A percentile compares a stretch with the other conserved stretches of the same genome.
These are phyloP conservation scores for Eupithecia dodoneata DNA, from an alignment of 2,888 invertebrate genomes.

Conservation along the genomic window DNA sequence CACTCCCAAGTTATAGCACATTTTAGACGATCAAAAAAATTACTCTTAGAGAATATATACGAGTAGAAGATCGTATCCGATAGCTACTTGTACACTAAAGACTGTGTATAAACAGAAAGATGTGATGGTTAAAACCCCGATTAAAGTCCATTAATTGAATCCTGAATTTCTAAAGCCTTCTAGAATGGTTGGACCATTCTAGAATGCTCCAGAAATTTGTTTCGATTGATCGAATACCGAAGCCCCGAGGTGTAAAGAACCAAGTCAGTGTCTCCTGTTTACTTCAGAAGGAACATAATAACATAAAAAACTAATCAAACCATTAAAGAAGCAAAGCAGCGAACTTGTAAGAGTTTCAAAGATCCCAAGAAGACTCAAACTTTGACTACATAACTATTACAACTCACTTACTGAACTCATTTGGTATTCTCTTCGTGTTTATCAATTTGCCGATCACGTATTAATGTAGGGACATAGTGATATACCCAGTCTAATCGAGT, in stretches of 20 bases:
- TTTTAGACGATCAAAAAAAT: too few species aligned
- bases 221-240: neutral
- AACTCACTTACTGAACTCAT: constrained; percentile 55
- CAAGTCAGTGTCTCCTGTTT: neutral
- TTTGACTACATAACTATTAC: constrained; percentile 43
- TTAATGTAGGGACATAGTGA: constrained; percentile 34
- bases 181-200: neutral
- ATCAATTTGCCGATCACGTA: constrained; percentile 47
- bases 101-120: neutral
- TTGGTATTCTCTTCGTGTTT: constrained; percentile 54
- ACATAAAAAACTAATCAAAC: constrained; percentile 27
- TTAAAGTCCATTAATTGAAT: neutral
- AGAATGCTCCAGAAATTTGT: neutral
- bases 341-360: constrained; percentile 47
- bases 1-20: too few species aligned
- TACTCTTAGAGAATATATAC: too few species aligned
- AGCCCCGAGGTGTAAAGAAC: neutral
- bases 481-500: constrained; percentile 18
- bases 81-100: too few species aligned
- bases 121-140: neutral
- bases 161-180: too few species aligned
- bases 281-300: neutral
- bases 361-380: constrained; percentile 42
- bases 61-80: too few species aligned
- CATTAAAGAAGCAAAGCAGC: constrained; percentile 44